phyloP scores from a whole-genome alignment of 1,140 invertebrate species.

The Aphaenogaster ashmeadi region DNA sequence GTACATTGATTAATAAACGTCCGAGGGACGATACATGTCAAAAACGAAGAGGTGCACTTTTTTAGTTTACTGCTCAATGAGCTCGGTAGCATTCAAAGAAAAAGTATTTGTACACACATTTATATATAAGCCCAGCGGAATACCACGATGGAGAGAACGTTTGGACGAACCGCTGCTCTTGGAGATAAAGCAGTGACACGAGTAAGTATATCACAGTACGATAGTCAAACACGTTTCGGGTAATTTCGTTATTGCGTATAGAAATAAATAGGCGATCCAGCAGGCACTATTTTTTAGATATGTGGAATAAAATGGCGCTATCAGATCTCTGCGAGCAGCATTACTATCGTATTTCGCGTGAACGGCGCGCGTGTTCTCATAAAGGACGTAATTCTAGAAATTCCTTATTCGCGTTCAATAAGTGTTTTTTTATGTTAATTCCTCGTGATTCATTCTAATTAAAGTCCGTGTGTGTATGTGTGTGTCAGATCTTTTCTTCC shows the following conservation, averaged over 20 bases:
- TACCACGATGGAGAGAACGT: constrained; percentile 44
- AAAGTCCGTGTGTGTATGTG: constrained; percentile 16
- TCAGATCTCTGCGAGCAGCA: constrained; percentile 36
- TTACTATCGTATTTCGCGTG: neutral
- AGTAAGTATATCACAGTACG: constrained; percentile 34
- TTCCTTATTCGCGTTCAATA: neutral
- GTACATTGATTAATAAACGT: constrained; percentile 52
- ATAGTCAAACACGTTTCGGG: neutral
- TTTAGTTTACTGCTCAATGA: constrained; percentile 23
- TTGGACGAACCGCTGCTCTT: constrained; percentile 5
- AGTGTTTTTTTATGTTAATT: constrained; percentile 19
- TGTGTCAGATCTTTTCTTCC: constrained; percentile 79
- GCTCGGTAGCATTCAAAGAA: constrained; percentile 40
- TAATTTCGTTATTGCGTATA: neutral
- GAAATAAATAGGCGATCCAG: neutral
- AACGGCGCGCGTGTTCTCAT: neutral
- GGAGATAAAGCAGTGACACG: constrained; percentile 1
- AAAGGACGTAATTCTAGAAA: constrained; percentile 16
- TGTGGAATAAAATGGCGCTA: neutral
- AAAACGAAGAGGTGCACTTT: constrained; percentile 81
- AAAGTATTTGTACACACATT: constrained; percentile 50
- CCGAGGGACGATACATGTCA: constrained; percentile 84
- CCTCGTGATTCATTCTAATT: constrained; percentile 19
- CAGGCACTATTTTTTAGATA: constrained; percentile 13
- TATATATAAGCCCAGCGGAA: constrained; percentile 13